Percentiles rank a stretch among this genome's conserved stretches.
Evolutionary conservation across 2,888 invertebrate genomes (phyloP).

Genomic region (Drosophila phalerata): DNA sequence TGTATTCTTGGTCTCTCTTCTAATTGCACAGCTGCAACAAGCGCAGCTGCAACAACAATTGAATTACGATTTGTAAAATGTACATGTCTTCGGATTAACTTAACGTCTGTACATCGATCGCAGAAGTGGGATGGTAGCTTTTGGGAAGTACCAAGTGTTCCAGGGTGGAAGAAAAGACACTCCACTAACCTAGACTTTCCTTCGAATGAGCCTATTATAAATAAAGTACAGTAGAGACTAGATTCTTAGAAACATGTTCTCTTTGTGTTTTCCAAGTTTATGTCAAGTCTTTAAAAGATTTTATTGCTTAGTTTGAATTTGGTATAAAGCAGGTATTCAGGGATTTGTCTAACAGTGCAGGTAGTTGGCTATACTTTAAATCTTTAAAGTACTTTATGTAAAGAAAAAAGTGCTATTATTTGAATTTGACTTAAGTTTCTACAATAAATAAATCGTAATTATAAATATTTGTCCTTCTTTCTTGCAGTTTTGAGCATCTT

Average conservation of each 20-base stretch:
- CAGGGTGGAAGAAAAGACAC: slow-evolving; percentile 7
- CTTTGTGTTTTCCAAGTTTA: background rate
- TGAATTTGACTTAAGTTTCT: background rate
- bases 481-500: slow-evolving; percentile 90
- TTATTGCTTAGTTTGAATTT: background rate
- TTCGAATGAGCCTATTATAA: background rate
- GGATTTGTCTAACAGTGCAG: background rate
- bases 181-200: background rate
- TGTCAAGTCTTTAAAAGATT: background rate
- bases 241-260: background rate
- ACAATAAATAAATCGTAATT: background rate
- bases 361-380: background rate
- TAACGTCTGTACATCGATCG: slow-evolving; percentile 8
- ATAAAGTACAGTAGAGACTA: slow-evolving; percentile 12
- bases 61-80: slow-evolving; percentile 27
- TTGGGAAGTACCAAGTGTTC: slow-evolving; percentile 6
- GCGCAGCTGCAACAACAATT: slow-evolving; percentile 71
- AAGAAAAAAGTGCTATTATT: too few species aligned
- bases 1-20: slow-evolving; percentile 25
- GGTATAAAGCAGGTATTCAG: slow-evolving; percentile 18
- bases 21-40: slow-evolving; percentile 64
- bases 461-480: background rate
- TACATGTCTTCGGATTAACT: slow-evolving; percentile 24
- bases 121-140: slow-evolving; percentile 15
- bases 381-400: background rate